A percentile compares a stretch with the other conserved stretches of the same genome.
phyloP scores from a whole-genome alignment of 2,797 vertebrate species.

The Anas bernieri region DNA sequence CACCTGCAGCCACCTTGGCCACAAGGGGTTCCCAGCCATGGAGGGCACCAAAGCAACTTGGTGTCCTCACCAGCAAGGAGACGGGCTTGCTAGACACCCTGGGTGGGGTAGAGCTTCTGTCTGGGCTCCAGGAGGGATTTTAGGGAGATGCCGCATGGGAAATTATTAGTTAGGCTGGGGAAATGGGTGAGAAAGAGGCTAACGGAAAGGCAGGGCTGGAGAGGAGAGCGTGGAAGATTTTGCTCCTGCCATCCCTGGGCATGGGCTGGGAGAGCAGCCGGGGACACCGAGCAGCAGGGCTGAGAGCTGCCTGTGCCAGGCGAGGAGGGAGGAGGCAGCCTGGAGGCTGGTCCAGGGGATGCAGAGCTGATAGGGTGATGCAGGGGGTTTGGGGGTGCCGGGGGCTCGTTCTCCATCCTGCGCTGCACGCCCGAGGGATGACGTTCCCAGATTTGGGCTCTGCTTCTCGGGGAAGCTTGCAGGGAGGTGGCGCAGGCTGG shows the following conservation, averaged over 20 bases:
- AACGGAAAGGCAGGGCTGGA: not conserved
- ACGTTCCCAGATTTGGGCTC: too few species aligned
- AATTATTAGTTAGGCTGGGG: not conserved
- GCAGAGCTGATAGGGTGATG: not conserved
- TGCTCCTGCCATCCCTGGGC: not conserved
- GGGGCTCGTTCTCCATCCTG: not conserved
- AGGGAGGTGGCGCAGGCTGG: too few species aligned
- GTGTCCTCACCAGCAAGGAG: not conserved
- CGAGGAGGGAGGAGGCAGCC: not conserved
- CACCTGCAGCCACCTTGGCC: not conserved
- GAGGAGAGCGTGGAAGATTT: not conserved
- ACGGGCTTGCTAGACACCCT: not conserved
- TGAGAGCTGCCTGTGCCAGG: too few species aligned
- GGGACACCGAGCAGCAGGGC: not conserved
- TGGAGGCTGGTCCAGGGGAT: not conserved
- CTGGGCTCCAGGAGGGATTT: conserved; percentile 23
- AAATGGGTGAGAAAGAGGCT: not conserved
- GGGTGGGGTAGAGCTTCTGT: conserved; percentile 38
- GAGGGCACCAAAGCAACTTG: not conserved
- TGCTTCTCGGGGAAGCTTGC: too few species aligned
- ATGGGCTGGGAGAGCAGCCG: fast-evolving
- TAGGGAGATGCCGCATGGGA: not conserved
- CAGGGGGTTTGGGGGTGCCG: not conserved
- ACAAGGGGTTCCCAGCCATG: not conserved
- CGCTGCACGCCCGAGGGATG: not conserved